Evolutionary conservation across 1,140 invertebrate genomes (phyloP).

Genomic region (Bilobella aurantiaca): DNA sequence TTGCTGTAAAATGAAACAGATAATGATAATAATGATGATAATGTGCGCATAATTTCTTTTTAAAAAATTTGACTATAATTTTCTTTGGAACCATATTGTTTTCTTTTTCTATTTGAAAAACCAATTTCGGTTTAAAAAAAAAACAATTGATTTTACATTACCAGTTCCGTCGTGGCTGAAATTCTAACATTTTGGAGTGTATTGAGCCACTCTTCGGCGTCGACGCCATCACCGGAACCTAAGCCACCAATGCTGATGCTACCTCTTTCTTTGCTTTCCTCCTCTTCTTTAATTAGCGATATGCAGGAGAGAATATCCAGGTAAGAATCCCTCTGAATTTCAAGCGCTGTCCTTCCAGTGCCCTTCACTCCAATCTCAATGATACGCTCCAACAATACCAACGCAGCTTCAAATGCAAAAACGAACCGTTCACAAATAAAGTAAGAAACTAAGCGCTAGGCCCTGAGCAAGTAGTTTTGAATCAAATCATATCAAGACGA

Average conservation of each 20-base stretch:
- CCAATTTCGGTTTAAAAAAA: not conserved
- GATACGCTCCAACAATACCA: slow-evolving; percentile 21
- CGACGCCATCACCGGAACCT: no score
- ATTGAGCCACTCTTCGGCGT: not conserved
- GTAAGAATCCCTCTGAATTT: slow-evolving; percentile 25
- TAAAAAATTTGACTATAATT: no score
- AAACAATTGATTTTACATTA: not conserved
- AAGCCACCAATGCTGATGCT: no score
- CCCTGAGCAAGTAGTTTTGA: not conserved
- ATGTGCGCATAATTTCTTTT: no score
- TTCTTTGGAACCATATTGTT: no score
- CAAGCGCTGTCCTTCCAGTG: slow-evolving; percentile 16
- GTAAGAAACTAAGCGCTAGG: not conserved
- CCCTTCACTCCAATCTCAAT: slow-evolving; percentile 28
- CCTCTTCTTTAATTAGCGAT: slow-evolving; percentile 7
- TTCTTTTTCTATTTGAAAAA: slow-evolving; percentile 1
- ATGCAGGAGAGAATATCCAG: slow-evolving; percentile 30
- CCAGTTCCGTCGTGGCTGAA: not conserved
- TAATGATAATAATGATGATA: no score
- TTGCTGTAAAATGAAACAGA: not conserved
- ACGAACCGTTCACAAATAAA: not conserved
- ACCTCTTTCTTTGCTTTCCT: no score
- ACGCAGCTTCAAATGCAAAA: slow-evolving; percentile 20
- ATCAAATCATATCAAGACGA: not conserved
- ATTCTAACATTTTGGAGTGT: not conserved